Evolutionary conservation across 2,113 vertebrate species (phyloP).

Genomic region (Marcusenius ussheri): DNA sequence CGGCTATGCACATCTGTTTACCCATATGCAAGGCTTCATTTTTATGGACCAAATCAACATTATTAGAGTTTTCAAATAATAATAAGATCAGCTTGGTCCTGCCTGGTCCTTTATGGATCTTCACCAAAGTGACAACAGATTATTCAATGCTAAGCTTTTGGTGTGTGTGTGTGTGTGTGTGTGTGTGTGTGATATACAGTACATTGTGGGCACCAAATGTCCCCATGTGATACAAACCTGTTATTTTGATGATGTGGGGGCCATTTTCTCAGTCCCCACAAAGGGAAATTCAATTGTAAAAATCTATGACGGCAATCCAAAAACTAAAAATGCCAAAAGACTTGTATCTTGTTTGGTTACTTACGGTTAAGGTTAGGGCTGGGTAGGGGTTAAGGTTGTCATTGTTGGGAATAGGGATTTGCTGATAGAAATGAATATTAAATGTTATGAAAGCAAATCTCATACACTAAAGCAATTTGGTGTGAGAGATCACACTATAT

Average conservation of each 20-base stretch:
- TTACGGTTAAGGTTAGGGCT: not conserved
- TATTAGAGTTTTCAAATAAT: not conserved
- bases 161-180: not conserved
- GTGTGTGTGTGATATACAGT: not conserved
- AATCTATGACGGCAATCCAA: not conserved
- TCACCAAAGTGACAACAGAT: not conserved
- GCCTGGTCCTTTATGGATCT: not conserved
- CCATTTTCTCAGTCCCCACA: not conserved
- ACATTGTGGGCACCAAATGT: not conserved
- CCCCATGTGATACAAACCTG: not conserved
- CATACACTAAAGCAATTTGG: not conserved
- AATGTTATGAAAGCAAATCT: not conserved
- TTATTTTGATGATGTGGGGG: not conserved
- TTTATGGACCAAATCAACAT: not conserved
- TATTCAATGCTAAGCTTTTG: not conserved
- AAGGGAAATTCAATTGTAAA: not conserved
- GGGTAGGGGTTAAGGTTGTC: not conserved
- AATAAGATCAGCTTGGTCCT: not conserved
- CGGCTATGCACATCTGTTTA: not conserved
- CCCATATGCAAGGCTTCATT: not conserved
- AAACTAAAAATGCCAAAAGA: not conserved
- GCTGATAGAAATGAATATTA: not conserved
- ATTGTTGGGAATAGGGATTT: not conserved
- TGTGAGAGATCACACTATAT: not conserved
- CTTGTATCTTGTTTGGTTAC: not conserved